A percentile compares a stretch with the other conserved stretches of the same genome.
These are phyloP conservation scores for Palythoa heliodiscus DNA, from an alignment of 92 coral and sea anemone genomes.

Conservation along the genomic window DNA sequence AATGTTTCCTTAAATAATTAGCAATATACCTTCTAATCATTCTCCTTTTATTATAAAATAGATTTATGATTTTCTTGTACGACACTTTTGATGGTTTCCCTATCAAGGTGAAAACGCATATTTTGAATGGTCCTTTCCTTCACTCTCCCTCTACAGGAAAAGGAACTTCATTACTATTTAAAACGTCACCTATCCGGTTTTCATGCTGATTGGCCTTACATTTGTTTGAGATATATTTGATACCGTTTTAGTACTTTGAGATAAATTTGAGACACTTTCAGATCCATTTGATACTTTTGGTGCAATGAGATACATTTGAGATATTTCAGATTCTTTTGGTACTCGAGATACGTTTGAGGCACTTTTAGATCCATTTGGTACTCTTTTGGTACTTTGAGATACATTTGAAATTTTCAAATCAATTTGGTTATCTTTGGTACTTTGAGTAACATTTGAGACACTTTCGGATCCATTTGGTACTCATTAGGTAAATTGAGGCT, in stretches of 20 bases:
- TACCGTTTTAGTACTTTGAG: not conserved
- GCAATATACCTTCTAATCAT: not conserved
- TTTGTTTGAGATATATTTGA: not conserved
- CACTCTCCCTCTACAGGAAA: not conserved
- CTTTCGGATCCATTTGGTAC: too few relatives aligned
- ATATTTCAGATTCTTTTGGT: not conserved
- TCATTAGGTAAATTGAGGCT: too few relatives aligned
- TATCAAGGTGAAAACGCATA: not conserved
- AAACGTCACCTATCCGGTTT: not conserved
- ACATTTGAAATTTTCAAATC: not conserved
- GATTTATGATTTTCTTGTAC: not conserved
- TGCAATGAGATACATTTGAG: not conserved
- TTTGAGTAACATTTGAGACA: not conserved
- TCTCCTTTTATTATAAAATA: conserved; percentile 10
- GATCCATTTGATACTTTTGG: not conserved
- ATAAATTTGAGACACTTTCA: conserved; percentile 5
- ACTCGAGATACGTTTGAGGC: not conserved
- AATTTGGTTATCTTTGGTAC: not conserved
- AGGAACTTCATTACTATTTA: not conserved
- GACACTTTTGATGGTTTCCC: conserved; percentile 14
- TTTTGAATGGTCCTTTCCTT: conserved; percentile 14
- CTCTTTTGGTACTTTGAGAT: conserved; percentile 4
- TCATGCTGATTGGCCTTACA: not conserved
- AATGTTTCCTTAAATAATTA: not conserved
- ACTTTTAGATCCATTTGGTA: not conserved